Percentiles rank a stretch among this genome's conserved stretches.
phyloP scores from a whole-genome alignment of 1,140 invertebrate genomes.

The Thrips palmi region DNA sequence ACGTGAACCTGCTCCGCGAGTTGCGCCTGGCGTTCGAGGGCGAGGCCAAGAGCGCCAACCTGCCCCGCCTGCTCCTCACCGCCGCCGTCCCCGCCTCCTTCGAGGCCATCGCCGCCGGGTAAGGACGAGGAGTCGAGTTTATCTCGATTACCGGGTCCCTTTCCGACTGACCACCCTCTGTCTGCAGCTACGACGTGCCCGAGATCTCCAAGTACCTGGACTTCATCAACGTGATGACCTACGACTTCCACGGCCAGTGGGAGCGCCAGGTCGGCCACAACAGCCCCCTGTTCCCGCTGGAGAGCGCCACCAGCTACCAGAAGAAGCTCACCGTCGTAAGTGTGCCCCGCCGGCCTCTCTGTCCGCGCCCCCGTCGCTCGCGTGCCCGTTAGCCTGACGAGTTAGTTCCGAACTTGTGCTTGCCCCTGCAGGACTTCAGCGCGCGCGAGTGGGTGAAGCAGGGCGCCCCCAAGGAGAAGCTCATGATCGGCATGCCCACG shows the following conservation, averaged over 20 bases:
- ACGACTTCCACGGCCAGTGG: conserved; percentile 89
- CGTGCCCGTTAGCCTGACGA: neutral
- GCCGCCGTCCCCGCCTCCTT: conserved; percentile 84
- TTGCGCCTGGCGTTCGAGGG: conserved; percentile 77
- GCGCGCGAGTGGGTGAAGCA: conserved; percentile 84
- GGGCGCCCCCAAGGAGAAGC: conserved; percentile 86
- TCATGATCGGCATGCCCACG: conserved; percentile 88
- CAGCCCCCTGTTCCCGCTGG: conserved; percentile 71
- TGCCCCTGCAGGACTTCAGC: conserved; percentile 58
- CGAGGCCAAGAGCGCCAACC: conserved; percentile 51
- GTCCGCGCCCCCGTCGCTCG: neutral
- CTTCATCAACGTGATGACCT: conserved; percentile 89
- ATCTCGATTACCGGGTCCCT: neutral
- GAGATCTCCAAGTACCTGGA: conserved; percentile 88
- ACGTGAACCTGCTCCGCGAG: conserved; percentile 65
- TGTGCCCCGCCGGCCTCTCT: conserved; percentile 14
- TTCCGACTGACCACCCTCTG: neutral
- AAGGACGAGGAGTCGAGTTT: conserved; percentile 14
- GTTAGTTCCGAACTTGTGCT: conserved; percentile 7
- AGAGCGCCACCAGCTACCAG: conserved; percentile 73
- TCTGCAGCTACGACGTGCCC: conserved; percentile 62
- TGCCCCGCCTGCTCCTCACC: conserved; percentile 64
- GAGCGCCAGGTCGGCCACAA: conserved; percentile 83
- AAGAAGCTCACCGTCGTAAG: conserved; percentile 77
- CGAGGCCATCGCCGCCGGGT: conserved; percentile 78